Evolutionary conservation across 1,140 invertebrate species (phyloP).

Genomic region (Sesamia nonagrioides): DNA sequence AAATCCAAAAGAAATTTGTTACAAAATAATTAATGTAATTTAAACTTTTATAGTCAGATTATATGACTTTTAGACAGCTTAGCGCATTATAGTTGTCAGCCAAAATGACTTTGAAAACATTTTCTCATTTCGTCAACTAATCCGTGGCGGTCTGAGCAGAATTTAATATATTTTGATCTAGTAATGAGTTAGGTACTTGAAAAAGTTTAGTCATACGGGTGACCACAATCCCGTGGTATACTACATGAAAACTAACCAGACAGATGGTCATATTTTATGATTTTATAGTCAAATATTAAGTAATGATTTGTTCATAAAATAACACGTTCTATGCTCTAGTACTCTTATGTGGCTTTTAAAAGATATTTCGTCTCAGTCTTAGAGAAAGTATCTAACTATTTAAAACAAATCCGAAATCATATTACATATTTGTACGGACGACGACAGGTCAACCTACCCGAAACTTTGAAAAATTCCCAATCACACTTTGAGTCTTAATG

Average conservation of each 20-base stretch:
- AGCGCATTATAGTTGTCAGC: slow-evolving; percentile 5
- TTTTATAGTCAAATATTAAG: too few relatives aligned
- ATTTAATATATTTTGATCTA: slow-evolving; percentile 1
- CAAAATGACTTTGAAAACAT: slow-evolving; percentile 2
- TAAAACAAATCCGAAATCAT: too few relatives aligned
- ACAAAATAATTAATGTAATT: not conserved
- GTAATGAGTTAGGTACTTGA: not conserved
- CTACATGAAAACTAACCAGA: not conserved
- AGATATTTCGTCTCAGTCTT: too few relatives aligned
- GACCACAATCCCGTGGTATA: slow-evolving; percentile 2
- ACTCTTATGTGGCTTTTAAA: too few relatives aligned
- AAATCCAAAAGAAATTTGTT: not conserved
- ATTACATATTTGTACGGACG: too few relatives aligned
- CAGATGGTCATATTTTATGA: not conserved
- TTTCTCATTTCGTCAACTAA: slow-evolving; percentile 15
- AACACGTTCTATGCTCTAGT: too few relatives aligned
- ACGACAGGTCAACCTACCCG: too few relatives aligned
- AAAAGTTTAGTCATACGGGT: not conserved
- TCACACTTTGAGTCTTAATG: too few relatives aligned
- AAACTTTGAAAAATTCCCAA: too few relatives aligned
- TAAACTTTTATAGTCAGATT: slow-evolving; percentile 18
- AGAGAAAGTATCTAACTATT: too few relatives aligned
- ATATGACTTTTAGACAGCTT: slow-evolving; percentile 7
- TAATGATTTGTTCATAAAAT: too few relatives aligned
- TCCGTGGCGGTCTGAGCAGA: not conserved